Percentiles rank a stretch among this genome's conserved stretches.
Conservation (phyloP, 2,113 vertebrate species). For the Dipodomys merriami region DNA sequence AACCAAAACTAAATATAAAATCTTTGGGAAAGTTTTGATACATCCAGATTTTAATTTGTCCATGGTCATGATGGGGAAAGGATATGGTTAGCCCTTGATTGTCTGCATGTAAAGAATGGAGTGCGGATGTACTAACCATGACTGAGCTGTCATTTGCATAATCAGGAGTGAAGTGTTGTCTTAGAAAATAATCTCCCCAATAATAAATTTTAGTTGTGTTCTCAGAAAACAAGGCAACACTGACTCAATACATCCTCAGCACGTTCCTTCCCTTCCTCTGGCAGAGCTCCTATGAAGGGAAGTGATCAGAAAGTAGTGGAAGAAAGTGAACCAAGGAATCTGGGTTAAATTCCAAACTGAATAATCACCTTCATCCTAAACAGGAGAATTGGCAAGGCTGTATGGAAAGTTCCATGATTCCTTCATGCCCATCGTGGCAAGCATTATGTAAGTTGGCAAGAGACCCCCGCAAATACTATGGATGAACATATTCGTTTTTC, state of each 20-base stretch:
- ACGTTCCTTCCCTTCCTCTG: constrained; percentile 72
- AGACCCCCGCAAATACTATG: constrained; percentile 74
- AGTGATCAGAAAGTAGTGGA: constrained; percentile 77
- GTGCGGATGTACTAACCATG: constrained; percentile 62
- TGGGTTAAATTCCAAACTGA: constrained; percentile 82
- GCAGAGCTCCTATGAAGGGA: constrained; percentile 77
- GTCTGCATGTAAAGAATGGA: constrained; percentile 64
- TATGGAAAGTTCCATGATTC: constrained; percentile 79
- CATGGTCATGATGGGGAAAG: constrained; percentile 63
- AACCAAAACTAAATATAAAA: constrained; percentile 71
- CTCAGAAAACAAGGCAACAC: constrained; percentile 73
- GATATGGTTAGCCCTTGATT: constrained; percentile 63
- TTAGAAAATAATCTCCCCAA: constrained; percentile 73
- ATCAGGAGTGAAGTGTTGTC: constrained; percentile 69
- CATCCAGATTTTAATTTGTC: constrained; percentile 72
- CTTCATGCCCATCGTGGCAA: constrained; percentile 72
- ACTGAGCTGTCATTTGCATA: constrained; percentile 75
- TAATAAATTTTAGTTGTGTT: constrained; percentile 76
- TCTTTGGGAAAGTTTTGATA: constrained; percentile 51
- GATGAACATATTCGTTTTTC: constrained; percentile 81
- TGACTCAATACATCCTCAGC: constrained; percentile 76
- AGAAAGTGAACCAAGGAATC: constrained; percentile 80
- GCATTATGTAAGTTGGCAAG: constrained; percentile 78
- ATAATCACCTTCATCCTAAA: constrained; percentile 81
- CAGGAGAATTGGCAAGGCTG: constrained; percentile 79